Percentiles rank a stretch among this genome's conserved stretches.
Conservation (phyloP, 1,140 invertebrate genomes). For the Drosophila ercepeae region DNA sequence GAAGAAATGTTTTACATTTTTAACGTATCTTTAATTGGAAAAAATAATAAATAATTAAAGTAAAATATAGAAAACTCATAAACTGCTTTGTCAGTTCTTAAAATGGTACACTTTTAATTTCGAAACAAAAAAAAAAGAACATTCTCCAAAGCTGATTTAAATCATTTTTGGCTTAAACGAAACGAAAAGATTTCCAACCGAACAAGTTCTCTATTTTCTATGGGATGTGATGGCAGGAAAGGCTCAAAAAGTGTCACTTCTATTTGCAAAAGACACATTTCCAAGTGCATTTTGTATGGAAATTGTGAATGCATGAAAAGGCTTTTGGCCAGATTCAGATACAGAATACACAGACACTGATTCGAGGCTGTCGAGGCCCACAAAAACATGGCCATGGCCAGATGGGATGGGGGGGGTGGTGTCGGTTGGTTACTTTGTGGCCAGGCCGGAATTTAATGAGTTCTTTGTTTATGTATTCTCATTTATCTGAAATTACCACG, state of each 20-base stretch:
- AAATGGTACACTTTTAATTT: too few relatives aligned
- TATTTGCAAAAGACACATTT: background rate
- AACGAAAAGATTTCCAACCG: background rate
- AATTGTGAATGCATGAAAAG: background rate
- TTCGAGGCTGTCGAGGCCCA: background rate
- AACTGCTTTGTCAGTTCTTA: too few relatives aligned
- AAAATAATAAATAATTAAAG: too few relatives aligned
- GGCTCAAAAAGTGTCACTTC: background rate
- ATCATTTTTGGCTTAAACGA: background rate
- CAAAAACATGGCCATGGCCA: slow-evolving; percentile 6
- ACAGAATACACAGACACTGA: background rate
- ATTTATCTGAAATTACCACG: slow-evolving; percentile 65
- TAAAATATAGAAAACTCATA: too few relatives aligned
- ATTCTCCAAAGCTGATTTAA: background rate
- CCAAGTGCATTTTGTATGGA: background rate
- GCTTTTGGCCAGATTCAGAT: background rate
- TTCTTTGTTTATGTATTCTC: slow-evolving; percentile 68
- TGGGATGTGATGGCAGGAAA: too few relatives aligned
- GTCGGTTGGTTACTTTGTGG: slow-evolving; percentile 24
- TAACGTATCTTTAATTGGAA: too few relatives aligned
- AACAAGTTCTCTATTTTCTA: background rate
- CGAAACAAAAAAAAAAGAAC: background rate
- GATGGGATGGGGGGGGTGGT: background rate
- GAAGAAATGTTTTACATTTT: too few relatives aligned
- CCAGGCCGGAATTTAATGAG: slow-evolving; percentile 53